Evolutionary conservation across 2,797 vertebrate species (phyloP), one percentile per base, ranked within the genome.

Genomic region (Lophius americanus): DNA sequence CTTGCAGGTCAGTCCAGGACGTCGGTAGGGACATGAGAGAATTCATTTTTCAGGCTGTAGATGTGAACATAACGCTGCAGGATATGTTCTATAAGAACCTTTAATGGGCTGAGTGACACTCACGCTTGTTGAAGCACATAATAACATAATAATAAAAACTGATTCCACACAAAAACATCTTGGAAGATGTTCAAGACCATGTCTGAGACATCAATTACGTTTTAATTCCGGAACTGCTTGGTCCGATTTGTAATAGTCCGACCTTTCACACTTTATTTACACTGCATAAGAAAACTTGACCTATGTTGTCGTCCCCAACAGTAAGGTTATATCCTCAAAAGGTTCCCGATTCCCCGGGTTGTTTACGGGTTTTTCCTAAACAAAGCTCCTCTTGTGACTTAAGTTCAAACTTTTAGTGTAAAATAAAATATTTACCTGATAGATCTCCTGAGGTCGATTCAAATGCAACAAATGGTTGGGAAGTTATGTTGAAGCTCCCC

Each of bases 211-310:
- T 52, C 60, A 41, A 44, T 51, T 65, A 4, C 52, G n/a, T 59
- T 72, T 81, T 68, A 12, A 23, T 51, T 12, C 13, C 48, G 33
- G 41, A 57, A 48, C 44, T 14, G 32, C 65, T 68, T 65, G 37
- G 58, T 35, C 7, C 9, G 10, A 64, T 51, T 51, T 64, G 68
- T 74, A 68, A 67, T 70, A 59, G 62, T 32, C 48, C 2, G 23
- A 23, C 23, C 23, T 23, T 23, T 23, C 23, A 32, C 43, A 47
- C 13, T 57, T 35, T 38, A 49, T 44, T 13, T 43, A 11, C 14
- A 41, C 36, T 38, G 13, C 32, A 23, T 55, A 36, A 62, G 54
- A 71, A 51, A 35, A 51, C 8, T 23, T 1, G 23, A 23, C 23
- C 23, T 23, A 23, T 23, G 23, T 23, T 23, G 23, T 23, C 23